Base-by-base conservation (phyloP, 2,888 invertebrate species). In the Lamellibrachia satsuma region DNA sequence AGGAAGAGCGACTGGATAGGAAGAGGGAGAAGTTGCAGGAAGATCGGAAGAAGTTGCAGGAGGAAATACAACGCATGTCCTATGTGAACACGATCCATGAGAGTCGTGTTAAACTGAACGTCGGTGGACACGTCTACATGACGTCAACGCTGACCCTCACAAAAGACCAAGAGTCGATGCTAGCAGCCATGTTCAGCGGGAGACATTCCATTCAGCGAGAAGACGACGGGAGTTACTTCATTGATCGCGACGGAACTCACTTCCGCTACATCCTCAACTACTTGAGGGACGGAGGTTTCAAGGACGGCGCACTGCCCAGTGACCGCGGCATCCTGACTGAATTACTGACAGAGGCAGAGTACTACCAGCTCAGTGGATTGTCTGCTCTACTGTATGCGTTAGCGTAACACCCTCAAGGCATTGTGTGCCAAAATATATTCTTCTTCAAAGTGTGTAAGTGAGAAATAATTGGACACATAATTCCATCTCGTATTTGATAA, bases 181-280 rank as follows among this genome's bases (percentile, higher is more conserved):
- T 95, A 91, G 94, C 94, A 3, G 93, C 93, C 57, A 95, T 95
- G 95, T 95, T 95, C 92, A 94, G 94, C 92, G 95, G 95, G 0
- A 93, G 94, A 51, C 94, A 95, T 92, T 57, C 92, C 9, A 15
- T 95, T 7, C 93, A 93, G 57, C 93, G 92, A 90, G 94, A 95
- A 90, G 57, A 92, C 7, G 95, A 95, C 92, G 95, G 95, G 0
- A 94, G 94, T 57, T 95, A 94, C 93, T 95, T 95, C 92, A 94
- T 95, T 9, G 95, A 95, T 92, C 92, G 95, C n/a, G 95, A 95
- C 91, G 95, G 95, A 4, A 95, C 95, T 3, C 94, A 95, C 91
- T 95, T 95, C 94, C 55, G 93, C 27, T 95, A 95, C 93, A 95
- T 96, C 92, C 94, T 96, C 93, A 96, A 96, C 93, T 96, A 95